Conservation (phyloP, 1,140 invertebrate genomes). For the Grapholita molesta region DNA sequence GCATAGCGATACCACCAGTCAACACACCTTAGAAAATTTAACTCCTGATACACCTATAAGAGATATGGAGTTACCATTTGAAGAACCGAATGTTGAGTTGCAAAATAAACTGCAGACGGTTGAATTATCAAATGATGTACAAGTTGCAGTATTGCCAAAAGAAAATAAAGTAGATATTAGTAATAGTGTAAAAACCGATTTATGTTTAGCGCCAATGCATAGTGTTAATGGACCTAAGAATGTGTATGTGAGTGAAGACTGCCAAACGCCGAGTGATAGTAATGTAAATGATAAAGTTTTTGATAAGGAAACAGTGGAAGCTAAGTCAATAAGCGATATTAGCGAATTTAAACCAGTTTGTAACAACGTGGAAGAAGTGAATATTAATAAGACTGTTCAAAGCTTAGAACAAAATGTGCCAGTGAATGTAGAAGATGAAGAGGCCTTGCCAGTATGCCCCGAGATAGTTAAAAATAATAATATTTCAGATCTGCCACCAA, state of each 20-base stretch:
- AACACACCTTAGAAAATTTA: slow-evolving; percentile 65
- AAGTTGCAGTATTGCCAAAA: slow-evolving; percentile 61
- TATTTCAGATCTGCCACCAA: neutral
- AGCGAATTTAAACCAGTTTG: slow-evolving; percentile 28
- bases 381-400: slow-evolving; percentile 6
- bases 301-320: slow-evolving; percentile 52
- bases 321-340: slow-evolving; percentile 66
- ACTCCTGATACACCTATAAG: slow-evolving; percentile 65
- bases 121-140: slow-evolving; percentile 27
- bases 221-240: slow-evolving; percentile 60
- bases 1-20: slow-evolving; percentile 63
- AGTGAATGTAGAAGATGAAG: slow-evolving; percentile 15
- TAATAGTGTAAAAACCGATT: slow-evolving; percentile 61
- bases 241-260: slow-evolving; percentile 61
- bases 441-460: neutral
- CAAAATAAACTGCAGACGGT: slow-evolving; percentile 33
- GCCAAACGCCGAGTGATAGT: slow-evolving; percentile 64
- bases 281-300: slow-evolving; percentile 52
- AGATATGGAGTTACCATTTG: slow-evolving; percentile 43
- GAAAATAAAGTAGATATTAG: slow-evolving; percentile 54
- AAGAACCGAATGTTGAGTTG: slow-evolving; percentile 25
- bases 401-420: slow-evolving; percentile 20
- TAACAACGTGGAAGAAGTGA: slow-evolving; percentile 20
- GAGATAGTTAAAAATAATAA: slow-evolving; percentile 10
- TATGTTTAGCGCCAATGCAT: slow-evolving; percentile 65